These are phyloP conservation scores for Mnemiopsis leidyi DNA, from an alignment of 37 sponge, comb jelly and placozoan species.

Conservation along the genomic window DNA sequence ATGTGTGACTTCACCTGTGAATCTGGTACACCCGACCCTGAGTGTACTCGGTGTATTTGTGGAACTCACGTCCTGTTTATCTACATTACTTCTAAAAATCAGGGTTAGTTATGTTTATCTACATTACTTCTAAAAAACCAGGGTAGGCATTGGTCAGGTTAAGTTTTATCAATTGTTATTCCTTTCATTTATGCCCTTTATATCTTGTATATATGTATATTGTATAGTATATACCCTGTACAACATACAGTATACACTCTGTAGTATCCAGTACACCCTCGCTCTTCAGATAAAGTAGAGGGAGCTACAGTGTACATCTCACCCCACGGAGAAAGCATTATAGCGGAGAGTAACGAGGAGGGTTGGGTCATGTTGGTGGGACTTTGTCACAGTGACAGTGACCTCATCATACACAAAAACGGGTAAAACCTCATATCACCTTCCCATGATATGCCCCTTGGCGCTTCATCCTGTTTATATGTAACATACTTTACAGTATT, in stretches of 20 bases:
- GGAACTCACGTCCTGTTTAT: conserved; percentile 18
- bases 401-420: conserved; percentile 6
- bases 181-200: too few species aligned
- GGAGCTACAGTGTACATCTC: conserved; percentile 18
- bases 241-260: too few species aligned
- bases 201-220: too few species aligned
- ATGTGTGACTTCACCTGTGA: neutral
- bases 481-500: too few species aligned
- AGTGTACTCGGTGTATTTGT: conserved; percentile 29
- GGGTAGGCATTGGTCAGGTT: too few species aligned
- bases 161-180: too few species aligned
- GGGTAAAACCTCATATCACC: too few species aligned
- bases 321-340: neutral
- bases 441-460: too few species aligned
- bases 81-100: neutral
- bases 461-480: too few species aligned
- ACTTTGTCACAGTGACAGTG: neutral
- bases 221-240: too few species aligned
- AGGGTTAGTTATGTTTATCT: conserved; percentile 17
- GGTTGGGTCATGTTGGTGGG: conserved; percentile 33
- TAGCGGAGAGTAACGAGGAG: neutral
- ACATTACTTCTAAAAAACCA: too few species aligned
- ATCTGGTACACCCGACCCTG: neutral
- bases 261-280: neutral
- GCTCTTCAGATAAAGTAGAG: neutral